Base-by-base conservation (phyloP, 2,113 vertebrate genomes). In the Festucalex cinctus region DNA sequence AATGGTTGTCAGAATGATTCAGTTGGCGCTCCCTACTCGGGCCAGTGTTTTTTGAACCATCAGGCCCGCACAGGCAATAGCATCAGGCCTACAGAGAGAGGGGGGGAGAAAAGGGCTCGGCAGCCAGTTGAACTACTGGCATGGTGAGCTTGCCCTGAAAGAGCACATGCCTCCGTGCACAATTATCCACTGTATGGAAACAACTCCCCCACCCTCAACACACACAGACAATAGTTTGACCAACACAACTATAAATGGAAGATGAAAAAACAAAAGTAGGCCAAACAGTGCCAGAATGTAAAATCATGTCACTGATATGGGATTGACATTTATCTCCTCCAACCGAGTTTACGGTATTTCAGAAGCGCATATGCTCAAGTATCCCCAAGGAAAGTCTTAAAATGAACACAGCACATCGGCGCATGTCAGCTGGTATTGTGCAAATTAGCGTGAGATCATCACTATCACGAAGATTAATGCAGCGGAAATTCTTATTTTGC, bases 151-250 rank as follows among this genome's bases (percentile, higher is more conserved):
- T 76, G 75, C 76, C 77, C 85, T 83, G 81, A 78, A 90, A 90
- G 88, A 71, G 71, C 82, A 87, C 83, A 83, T 83, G 87, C 88
- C 87, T 86, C 83, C 62, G 68, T 78, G 73, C 86, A 67, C 82
- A 86, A 85, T 90, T 82, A 85, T 83, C 73, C 80, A 76, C 73
- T 81, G 78, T 83, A 77, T 78, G 79, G 86, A 88, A 85, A 86
- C 84, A 67, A 51, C 72, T 66, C 77, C 69, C 79, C 46, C 78
- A 63, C 72, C 75, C 39, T 71, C 54, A 59, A 67, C 73, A 70
- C 28, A 70, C 73, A 69, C 70, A 78, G 70, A 84, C 78, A 81
- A 75, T 82, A 65, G 75, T 86, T 84, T 74, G 78, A 87, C 79
- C 76, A 84, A 70, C 75, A 73, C 67, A 68, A 78, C 85, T 88